Percentiles rank a stretch among this genome's conserved stretches.
Conservation (phyloP, 2,888 invertebrate genomes). For the Drosophila lutescens region DNA sequence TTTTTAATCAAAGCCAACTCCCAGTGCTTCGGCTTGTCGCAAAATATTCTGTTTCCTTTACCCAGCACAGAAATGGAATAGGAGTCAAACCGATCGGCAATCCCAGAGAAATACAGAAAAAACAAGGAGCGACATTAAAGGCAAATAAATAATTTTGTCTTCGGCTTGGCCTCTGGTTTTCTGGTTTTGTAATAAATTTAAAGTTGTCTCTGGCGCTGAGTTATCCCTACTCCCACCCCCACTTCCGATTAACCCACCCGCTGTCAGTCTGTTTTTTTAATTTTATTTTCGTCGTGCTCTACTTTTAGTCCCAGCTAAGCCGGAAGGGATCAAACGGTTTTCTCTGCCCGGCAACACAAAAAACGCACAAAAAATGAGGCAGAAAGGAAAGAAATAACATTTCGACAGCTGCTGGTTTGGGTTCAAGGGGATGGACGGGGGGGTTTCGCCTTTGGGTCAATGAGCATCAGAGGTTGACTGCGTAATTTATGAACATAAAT, state of each 20-base stretch:
- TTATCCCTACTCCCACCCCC: neutral
- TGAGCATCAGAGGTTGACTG: slow-evolving; percentile 51
- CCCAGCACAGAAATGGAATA: neutral
- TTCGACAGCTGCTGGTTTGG: slow-evolving; percentile 19
- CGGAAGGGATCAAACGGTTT: slow-evolving; percentile 78
- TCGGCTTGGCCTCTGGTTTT: slow-evolving; percentile 34
- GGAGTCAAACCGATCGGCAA: neutral
- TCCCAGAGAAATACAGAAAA: neutral
- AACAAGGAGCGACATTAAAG: slow-evolving; percentile 17
- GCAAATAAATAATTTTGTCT: slow-evolving; percentile 67
- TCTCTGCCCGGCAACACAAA: slow-evolving; percentile 8
- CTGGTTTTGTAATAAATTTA: slow-evolving; percentile 67
- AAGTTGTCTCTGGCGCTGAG: slow-evolving; percentile 21
- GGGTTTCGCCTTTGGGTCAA: slow-evolving; percentile 47
- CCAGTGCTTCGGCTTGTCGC: neutral
- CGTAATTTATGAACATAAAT: slow-evolving; percentile 69
- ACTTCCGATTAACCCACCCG: neutral
- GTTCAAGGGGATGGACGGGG: neutral
- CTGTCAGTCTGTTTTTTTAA: slow-evolving; percentile 28
- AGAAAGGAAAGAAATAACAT: slow-evolving; percentile 41
- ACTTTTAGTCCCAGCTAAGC: slow-evolving; percentile 67
- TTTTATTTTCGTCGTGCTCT: slow-evolving; percentile 63
- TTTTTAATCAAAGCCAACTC: slow-evolving; percentile 33
- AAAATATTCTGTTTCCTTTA: neutral
- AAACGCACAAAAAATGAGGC: slow-evolving; percentile 47